These are phyloP conservation scores for Paedocypris micromegethes DNA, from an alignment of 2,797 vertebrate genomes.

Conservation along the genomic window DNA sequence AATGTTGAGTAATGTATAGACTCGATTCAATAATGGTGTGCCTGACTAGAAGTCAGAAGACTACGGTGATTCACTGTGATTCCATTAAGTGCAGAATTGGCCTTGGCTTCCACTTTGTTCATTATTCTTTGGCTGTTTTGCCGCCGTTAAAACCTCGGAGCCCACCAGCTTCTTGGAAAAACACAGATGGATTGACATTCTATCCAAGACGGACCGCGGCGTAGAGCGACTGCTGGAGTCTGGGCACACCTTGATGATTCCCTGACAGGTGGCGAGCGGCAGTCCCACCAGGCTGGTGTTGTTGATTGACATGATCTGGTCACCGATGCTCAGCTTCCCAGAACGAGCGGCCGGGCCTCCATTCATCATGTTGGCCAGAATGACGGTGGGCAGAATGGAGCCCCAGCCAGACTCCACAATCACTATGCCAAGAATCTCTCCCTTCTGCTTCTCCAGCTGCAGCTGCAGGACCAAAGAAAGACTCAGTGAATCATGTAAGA, in stretches of 20 bases:
- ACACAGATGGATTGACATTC: constrained; percentile 11
- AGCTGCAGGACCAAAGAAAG: constrained; percentile 69
- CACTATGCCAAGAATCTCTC: constrained; percentile 96
- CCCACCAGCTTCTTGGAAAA: constrained; percentile 12
- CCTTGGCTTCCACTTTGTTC: not conserved
- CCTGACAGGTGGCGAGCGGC: constrained; percentile 97
- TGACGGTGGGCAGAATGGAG: constrained; percentile 96
- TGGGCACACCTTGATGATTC: constrained; percentile 91
- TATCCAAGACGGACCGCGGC: constrained; percentile 4
- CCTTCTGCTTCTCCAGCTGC: constrained; percentile 94
- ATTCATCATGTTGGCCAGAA: constrained; percentile 99
- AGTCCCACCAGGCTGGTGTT: constrained; percentile 98
- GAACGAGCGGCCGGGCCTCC: constrained; percentile 93
- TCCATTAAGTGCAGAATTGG: not conserved
- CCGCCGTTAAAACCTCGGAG: not conserved
- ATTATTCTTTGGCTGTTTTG: not conserved
- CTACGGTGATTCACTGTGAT: no score
- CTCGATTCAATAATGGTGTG: no score
- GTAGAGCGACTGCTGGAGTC: constrained; percentile 57
- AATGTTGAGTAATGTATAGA: no score
- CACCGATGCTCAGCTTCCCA: constrained; percentile 96
- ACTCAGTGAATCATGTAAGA: not conserved
- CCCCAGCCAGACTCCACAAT: constrained; percentile 99
- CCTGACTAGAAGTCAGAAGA: no score
- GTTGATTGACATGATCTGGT: constrained; percentile 99